Evolutionary conservation across 2,797 vertebrate species (phyloP).

Genomic region (Dicrostonyx torquatus): DNA sequence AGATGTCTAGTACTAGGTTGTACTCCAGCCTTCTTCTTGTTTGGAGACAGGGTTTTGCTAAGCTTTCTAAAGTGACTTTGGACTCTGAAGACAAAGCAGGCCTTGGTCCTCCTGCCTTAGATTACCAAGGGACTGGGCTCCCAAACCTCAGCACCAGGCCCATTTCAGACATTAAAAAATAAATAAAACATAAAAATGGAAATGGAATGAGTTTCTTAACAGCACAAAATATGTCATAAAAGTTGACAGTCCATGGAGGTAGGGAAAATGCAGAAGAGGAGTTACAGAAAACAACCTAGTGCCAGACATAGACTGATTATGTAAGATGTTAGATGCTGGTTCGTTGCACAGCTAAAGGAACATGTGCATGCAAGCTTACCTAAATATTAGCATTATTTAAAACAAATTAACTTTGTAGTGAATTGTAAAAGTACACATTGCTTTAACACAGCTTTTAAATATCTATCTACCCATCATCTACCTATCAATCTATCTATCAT

Average conservation of each 20-base stretch:
- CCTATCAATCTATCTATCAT: not conserved
- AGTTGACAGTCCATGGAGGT: not conserved
- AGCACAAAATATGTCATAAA: not conserved
- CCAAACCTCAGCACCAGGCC: not conserved
- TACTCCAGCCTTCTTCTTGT: too few relatives aligned
- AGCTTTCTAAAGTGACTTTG: not conserved
- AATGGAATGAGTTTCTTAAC: not conserved
- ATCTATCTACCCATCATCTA: not conserved
- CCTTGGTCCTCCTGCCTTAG: not conserved
- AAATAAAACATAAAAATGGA: not conserved
- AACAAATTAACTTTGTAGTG: not conserved
- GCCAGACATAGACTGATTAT: not conserved
- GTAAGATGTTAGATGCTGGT: not conserved
- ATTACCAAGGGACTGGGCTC: not conserved
- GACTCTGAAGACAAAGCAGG: too few relatives aligned
- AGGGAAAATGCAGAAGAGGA: not conserved
- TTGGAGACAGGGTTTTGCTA: not conserved
- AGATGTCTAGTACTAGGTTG: not conserved
- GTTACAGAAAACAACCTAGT: not conserved
- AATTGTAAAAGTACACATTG: not conserved
- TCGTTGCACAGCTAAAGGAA: not conserved
- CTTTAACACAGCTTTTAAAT: not conserved
- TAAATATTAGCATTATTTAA: slow-evolving; percentile 33
- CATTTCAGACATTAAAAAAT: not conserved
- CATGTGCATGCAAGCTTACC: not conserved